Evolutionary conservation across 1,140 invertebrate species (phyloP), one percentile per base, ranked within the genome.

Genomic region (Xylocopa sonorina): DNA sequence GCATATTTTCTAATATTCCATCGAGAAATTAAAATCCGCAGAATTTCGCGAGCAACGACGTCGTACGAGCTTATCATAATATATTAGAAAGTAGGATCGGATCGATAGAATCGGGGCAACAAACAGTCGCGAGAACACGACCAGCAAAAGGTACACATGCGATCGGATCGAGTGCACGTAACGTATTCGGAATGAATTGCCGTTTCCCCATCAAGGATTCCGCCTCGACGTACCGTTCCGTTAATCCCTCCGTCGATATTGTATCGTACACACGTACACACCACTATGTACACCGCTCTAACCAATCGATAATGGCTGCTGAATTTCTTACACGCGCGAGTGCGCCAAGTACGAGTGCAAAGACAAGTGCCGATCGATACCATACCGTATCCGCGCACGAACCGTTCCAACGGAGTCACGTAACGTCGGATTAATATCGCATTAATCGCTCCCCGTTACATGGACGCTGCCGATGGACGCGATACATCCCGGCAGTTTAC

Each of bases 371-470:
- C 43, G 75, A 78, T 78, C 75, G 55, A 78, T 78, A 62, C 53
- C 7, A 21, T n/a, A n/a, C n/a, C n/a, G 34, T n/a, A 18, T 29
- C 14, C 32, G 34, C 24, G 32, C 29, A 16, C 3, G 1, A 7
- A n/a, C 21, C n/a, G n/a, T 68, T 34, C 14, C 14, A 38, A 43
- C 27, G 6, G n/a, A 43, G 75, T 78, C 67, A 71, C 46, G 75
- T 60, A 60, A 78, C 66, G 43, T 55, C n/a, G 63, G 63, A 79
- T 83, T 79, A 66, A 79, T 79, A 82, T 78, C 48, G 60, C 48
- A 83, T 84, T 85, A 84, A 84, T 84, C 74, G 57, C 51, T 55
- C 50, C 55, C 50, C 27, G 51, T 81, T 81, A 81, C 38, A 34
- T 21, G 29, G 16, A 5, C 21, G 12, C 18, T 12, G 3, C 21